A percentile compares a stretch with the other conserved stretches of the same genome.
These are phyloP conservation scores for Disparrhopalites patrizii DNA, from an alignment of 2,888 invertebrate genomes.

Conservation along the genomic window DNA sequence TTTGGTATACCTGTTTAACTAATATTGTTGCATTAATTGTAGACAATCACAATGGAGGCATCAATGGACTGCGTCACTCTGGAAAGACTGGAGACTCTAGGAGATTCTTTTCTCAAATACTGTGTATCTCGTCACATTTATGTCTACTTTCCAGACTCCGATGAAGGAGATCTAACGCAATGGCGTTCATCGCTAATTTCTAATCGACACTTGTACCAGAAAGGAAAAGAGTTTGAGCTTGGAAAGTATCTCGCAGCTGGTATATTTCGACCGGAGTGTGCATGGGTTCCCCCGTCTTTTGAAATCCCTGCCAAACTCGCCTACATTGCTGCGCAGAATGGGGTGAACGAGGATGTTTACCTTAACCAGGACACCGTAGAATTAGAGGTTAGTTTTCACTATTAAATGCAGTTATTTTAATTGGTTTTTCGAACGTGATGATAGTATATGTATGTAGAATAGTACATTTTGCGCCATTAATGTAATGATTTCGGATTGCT, in stretches of 20 bases:
- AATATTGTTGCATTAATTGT: slow-evolving; percentile 42
- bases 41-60: slow-evolving; percentile 67
- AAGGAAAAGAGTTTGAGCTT: slow-evolving; percentile 56
- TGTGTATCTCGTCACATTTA: slow-evolving; percentile 69
- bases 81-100: slow-evolving; percentile 81
- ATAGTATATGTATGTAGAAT: no score
- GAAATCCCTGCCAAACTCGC: slow-evolving; percentile 50
- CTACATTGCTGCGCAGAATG: slow-evolving; percentile 8
- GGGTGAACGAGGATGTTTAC: slow-evolving; percentile 23
- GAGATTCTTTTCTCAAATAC: slow-evolving; percentile 83
- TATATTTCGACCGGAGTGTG: slow-evolving; percentile 63
- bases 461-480: no score
- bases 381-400: slow-evolving; percentile 4
- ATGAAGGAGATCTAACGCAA: slow-evolving; percentile 75
- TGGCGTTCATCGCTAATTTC: slow-evolving; percentile 69
- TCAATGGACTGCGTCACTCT: slow-evolving; percentile 72
- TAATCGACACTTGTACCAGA: slow-evolving; percentile 80
- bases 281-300: slow-evolving; percentile 79
- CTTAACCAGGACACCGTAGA: background rate
- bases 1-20: background rate
- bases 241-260: slow-evolving; percentile 47
- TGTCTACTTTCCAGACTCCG: slow-evolving; percentile 62
- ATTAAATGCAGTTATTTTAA: background rate
- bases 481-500: no score
- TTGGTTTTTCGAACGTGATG: background rate